Evolutionary conservation across 2,113 vertebrate genomes (phyloP).

Genomic region (Zeus faber): DNA sequence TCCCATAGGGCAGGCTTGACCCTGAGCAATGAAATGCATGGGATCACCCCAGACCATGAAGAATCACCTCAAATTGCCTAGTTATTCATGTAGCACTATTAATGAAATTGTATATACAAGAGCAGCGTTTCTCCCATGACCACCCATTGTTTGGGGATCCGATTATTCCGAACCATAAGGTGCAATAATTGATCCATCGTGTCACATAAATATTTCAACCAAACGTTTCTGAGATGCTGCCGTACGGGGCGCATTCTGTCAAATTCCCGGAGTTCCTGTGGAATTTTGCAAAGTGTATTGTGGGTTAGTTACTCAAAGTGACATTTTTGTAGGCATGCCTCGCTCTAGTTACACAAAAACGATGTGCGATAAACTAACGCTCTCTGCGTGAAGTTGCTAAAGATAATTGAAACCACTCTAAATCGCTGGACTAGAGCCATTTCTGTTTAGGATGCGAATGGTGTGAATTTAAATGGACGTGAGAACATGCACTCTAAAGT

Average conservation of each 20-base stretch:
- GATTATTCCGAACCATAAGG: slow-evolving; percentile 4
- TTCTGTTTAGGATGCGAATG: neutral
- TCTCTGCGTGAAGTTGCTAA: neutral
- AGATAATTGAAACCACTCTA: slow-evolving; percentile 4
- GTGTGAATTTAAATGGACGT: neutral
- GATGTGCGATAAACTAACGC: neutral
- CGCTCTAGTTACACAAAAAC: too few species aligned
- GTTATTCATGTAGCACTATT: neutral
- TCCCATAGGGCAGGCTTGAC: neutral
- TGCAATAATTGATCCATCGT: slow-evolving; percentile 15
- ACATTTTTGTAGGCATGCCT: too few species aligned
- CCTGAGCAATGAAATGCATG: neutral
- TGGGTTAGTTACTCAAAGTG: too few species aligned
- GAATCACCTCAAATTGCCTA: neutral
- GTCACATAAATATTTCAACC: slow-evolving; percentile 13
- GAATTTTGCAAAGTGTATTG: too few species aligned
- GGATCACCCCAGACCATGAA: neutral
- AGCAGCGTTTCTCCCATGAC: neutral
- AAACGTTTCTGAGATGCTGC: too few species aligned
- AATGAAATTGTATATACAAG: slow-evolving; percentile 3
- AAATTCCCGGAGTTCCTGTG: too few species aligned
- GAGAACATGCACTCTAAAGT: neutral
- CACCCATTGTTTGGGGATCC: neutral
- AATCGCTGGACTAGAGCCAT: too few species aligned
- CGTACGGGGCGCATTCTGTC: too few species aligned